Conservation (phyloP, 1,140 invertebrate species). For the Caerostris extrusa region DNA sequence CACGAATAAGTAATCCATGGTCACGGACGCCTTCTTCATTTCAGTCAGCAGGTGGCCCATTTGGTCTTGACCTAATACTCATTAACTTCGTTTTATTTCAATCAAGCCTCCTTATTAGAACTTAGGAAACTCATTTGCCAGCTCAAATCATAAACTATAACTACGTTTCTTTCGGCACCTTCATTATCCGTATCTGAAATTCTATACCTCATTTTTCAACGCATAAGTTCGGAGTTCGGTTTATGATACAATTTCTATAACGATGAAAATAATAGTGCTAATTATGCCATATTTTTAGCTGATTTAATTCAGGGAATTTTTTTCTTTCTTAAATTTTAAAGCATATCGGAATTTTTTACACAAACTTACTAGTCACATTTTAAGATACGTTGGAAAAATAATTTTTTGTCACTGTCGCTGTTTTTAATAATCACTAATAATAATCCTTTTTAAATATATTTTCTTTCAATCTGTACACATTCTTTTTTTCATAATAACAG, state of each 20-base stretch:
- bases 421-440: no score
- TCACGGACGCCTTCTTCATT: slow-evolving; percentile 30
- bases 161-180: slow-evolving; percentile 22
- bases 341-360: no score
- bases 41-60: slow-evolving; percentile 59
- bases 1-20: slow-evolving; percentile 47
- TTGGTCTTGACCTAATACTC: slow-evolving; percentile 66
- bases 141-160: neutral
- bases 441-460: no score
- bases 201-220: neutral
- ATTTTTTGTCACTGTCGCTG: no score
- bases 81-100: slow-evolving; percentile 70
- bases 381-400: no score
- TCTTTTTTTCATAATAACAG: no score
- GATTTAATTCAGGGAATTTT: neutral
- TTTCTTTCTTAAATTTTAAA: neutral
- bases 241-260: no score
- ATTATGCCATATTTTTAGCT: neutral
- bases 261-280: no score
- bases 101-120: slow-evolving; percentile 14
- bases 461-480: no score
- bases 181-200: neutral
- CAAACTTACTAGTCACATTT: no score
- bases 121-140: slow-evolving; percentile 15
- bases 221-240: neutral